These are phyloP conservation scores for Silurus lanzhouensis DNA, from an alignment of 2,797 vertebrate species.

Conservation along the genomic window DNA sequence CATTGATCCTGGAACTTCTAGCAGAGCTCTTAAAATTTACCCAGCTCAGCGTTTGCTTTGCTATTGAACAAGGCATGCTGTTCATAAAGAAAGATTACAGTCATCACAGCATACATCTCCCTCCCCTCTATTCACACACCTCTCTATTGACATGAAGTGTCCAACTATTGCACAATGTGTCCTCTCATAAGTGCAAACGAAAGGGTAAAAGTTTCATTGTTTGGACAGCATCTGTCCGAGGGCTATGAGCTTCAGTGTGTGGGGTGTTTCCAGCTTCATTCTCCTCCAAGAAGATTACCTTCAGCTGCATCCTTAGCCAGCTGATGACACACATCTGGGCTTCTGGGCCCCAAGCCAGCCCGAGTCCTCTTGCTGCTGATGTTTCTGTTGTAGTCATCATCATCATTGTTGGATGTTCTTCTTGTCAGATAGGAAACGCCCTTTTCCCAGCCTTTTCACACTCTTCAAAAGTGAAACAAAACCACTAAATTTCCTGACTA, in stretches of 20 bases:
- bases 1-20: neutral
- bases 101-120: constrained; percentile 33
- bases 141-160: constrained; percentile 23
- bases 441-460: constrained; percentile 65
- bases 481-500: neutral
- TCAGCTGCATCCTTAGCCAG: constrained; percentile 49
- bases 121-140: constrained; percentile 17
- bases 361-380: constrained; percentile 40
- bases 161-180: constrained; percentile 26
- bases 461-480: constrained; percentile 25
- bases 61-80: constrained; percentile 28
- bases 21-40: constrained; percentile 6
- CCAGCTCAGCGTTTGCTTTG: constrained; percentile 3
- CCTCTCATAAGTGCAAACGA: constrained; percentile 26
- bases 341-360: constrained; percentile 53
- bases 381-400: constrained; percentile 54
- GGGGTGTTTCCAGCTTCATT: constrained; percentile 49
- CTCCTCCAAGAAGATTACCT: constrained; percentile 54
- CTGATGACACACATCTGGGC: constrained; percentile 59
- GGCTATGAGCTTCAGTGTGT: constrained; percentile 8
- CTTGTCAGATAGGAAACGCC: constrained; percentile 63
- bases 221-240: constrained; percentile 7
- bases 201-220: constrained; percentile 10
- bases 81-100: constrained; percentile 42
- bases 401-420: constrained; percentile 50